Conservation (phyloP, 2,888 invertebrate genomes). For the Gastrophysa polygoni region DNA sequence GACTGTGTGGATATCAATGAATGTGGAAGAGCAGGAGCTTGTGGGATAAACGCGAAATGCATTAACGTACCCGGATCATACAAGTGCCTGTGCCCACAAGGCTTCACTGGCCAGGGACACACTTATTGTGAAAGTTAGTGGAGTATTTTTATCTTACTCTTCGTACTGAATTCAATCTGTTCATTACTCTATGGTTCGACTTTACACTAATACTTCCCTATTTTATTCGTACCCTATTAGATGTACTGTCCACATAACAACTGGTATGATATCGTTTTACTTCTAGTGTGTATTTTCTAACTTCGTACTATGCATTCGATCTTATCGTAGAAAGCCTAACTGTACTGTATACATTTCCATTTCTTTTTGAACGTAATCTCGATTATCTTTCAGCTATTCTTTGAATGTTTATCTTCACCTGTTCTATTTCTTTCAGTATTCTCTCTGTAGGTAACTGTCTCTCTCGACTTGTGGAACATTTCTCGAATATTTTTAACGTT, state of each 20-base stretch:
- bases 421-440: conserved; percentile 59
- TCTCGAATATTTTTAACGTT: conserved; percentile 43
- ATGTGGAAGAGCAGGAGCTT: conserved; percentile 69
- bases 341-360: conserved; percentile 54
- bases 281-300: conserved; percentile 20
- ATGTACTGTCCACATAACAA: conserved; percentile 43
- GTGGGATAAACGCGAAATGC: conserved; percentile 80
- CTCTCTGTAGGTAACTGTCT: conserved; percentile 50
- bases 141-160: conserved; percentile 13
- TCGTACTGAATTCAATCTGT: not conserved
- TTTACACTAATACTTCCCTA: conserved; percentile 21
- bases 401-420: conserved; percentile 53
- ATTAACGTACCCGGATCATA: conserved; percentile 81
- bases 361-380: conserved; percentile 45
- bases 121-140: conserved; percentile 79
- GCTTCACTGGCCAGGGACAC: conserved; percentile 77
- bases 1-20: conserved; percentile 78
- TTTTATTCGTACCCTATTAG: conserved; percentile 23
- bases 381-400: conserved; percentile 51
- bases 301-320: conserved; percentile 22
- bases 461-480: conserved; percentile 16
- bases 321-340: conserved; percentile 44
- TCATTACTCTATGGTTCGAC: not conserved
- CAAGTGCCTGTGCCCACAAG: conserved; percentile 77
- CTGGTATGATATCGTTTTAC: conserved; percentile 37